phyloP scores from a whole-genome alignment of 2,888 invertebrate genomes.

The Amphiduros pacificus region DNA sequence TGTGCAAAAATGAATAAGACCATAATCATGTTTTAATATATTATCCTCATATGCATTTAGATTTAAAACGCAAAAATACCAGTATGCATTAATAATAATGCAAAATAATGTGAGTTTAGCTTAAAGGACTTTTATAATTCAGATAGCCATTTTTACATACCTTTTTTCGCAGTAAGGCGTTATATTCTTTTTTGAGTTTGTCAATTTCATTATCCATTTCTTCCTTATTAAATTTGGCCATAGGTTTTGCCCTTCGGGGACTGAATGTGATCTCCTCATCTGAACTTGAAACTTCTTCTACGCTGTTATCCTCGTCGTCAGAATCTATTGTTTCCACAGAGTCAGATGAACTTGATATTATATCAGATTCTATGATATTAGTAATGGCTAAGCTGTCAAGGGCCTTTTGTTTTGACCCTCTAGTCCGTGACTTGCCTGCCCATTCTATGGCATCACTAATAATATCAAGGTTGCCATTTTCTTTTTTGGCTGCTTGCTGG shows the following conservation, averaged over 20 bases:
- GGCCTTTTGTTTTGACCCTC: background rate
- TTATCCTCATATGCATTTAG: background rate
- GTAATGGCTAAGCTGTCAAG: background rate
- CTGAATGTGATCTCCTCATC: background rate
- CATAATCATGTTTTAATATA: background rate
- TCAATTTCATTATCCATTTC: too few relatives aligned
- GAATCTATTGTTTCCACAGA: background rate
- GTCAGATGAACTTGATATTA: background rate
- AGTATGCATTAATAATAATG: too few relatives aligned
- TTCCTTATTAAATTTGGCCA: too few relatives aligned
- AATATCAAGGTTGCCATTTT: background rate
- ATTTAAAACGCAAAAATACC: too few relatives aligned
- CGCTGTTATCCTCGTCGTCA: slow-evolving; percentile 6
- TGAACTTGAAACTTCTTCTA: background rate
- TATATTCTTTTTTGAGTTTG: too few relatives aligned
- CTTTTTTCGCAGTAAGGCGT: too few relatives aligned
- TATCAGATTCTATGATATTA: background rate
- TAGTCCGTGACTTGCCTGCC: too few relatives aligned
- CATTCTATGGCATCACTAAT: background rate
- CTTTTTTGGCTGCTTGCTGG: background rate
- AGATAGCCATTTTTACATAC: too few relatives aligned
- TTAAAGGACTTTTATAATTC: too few relatives aligned
- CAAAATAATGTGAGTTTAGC: too few relatives aligned
- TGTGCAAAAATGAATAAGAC: background rate
- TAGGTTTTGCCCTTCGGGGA: too few relatives aligned